Percentiles rank a stretch among this genome's conserved stretches.
Evolutionary conservation across 2,797 vertebrate species (phyloP).

Genomic region (Typhlichthys subterraneus): DNA sequence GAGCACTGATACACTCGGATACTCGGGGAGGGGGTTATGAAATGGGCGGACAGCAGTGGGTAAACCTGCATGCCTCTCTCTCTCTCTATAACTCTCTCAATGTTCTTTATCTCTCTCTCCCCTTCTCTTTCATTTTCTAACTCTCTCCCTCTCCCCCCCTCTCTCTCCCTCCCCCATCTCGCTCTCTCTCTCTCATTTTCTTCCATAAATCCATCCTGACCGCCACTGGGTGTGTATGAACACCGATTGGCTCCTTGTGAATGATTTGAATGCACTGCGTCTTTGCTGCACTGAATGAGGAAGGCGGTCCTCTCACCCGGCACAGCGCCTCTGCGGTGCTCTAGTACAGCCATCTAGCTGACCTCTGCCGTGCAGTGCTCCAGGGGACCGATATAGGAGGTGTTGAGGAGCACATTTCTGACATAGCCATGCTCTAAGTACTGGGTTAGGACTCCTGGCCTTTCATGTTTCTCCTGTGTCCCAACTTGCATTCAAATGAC

Average conservation of each 20-base stretch:
- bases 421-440: constrained; percentile 40
- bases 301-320: too few relatives aligned
- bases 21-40: too few relatives aligned
- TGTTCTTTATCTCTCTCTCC: neutral
- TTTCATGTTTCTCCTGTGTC: neutral
- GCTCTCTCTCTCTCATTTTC: too few relatives aligned
- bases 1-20: too few relatives aligned
- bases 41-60: too few relatives aligned
- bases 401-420: constrained; percentile 27
- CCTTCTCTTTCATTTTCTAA: constrained; percentile 36
- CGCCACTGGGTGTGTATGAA: too few relatives aligned
- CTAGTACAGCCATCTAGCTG: constrained; percentile 35
- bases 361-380: constrained; percentile 26
- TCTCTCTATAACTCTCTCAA: constrained; percentile 20
- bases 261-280: constrained; percentile 52
- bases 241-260: constrained; percentile 1
- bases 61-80: constrained; percentile 11
- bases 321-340: constrained; percentile 45
- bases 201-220: too few relatives aligned
- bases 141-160: constrained; percentile 40
- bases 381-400: constrained; percentile 39
- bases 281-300: constrained; percentile 23
- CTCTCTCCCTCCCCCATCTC: constrained; percentile 24
- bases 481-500: neutral
- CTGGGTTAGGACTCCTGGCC: neutral